These are phyloP conservation scores for Heliconius hortense DNA, from an alignment of 2,888 invertebrate genomes.

Conservation along the genomic window DNA sequence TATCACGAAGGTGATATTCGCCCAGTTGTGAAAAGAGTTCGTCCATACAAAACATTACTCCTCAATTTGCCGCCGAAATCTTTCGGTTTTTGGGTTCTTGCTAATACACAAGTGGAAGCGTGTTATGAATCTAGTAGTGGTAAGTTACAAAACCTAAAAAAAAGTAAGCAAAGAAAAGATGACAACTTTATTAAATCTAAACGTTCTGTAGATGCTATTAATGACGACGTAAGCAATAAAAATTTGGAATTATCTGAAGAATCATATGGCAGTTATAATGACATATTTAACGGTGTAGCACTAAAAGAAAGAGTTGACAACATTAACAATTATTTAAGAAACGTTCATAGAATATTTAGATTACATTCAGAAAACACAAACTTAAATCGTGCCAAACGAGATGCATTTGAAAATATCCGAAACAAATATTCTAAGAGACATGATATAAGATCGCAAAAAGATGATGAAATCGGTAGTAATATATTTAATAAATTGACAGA, in stretches of 20 bases:
- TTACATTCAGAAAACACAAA: conserved; percentile 34
- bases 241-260: conserved; percentile 30
- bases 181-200: conserved; percentile 49
- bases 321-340: conserved; percentile 57
- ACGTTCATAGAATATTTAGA: conserved; percentile 50
- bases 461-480: conserved; percentile 27
- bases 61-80: conserved; percentile 85
- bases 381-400: conserved; percentile 49
- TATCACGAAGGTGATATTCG: conserved; percentile 81
- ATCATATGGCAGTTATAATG: conserved; percentile 46
- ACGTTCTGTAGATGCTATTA: conserved; percentile 50
- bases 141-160: conserved; percentile 26
- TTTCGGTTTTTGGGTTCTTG: conserved; percentile 89
- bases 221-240: not conserved
- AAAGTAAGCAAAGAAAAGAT: conserved; percentile 46
- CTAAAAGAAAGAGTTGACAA: conserved; percentile 51
- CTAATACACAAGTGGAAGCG: conserved; percentile 83
- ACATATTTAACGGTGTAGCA: conserved; percentile 45
- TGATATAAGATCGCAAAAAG: conserved; percentile 44
- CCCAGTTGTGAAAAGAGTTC: conserved; percentile 76
- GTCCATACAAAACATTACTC: conserved; percentile 78
- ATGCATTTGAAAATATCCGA: conserved; percentile 43
- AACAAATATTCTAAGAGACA: conserved; percentile 40
- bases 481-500: conserved; percentile 25
- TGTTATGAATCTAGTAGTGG: conserved; percentile 63